Evolutionary conservation across 92 coral and sea anemone species (phyloP).

Genomic region (Virgularia gustaviana): DNA sequence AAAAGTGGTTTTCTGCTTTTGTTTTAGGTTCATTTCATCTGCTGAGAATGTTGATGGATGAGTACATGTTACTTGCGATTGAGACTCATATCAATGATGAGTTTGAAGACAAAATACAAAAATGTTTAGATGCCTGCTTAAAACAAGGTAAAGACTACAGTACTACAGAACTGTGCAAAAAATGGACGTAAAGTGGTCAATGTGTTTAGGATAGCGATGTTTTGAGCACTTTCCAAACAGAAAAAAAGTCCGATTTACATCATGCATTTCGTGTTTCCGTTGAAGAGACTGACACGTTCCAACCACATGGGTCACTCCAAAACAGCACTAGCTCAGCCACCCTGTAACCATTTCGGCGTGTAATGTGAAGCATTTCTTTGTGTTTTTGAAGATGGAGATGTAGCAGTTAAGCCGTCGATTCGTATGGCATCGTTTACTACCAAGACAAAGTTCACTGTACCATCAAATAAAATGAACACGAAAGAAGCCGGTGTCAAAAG

Average conservation of each 20-base stretch:
- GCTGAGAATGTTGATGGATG: slow-evolving; percentile 88
- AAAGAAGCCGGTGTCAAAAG: not conserved
- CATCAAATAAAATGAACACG: slow-evolving; percentile 44
- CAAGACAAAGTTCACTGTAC: slow-evolving; percentile 93
- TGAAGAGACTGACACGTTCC: too few relatives aligned
- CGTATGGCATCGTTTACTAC: slow-evolving; percentile 86
- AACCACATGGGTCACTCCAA: too few relatives aligned
- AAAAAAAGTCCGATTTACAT: too few relatives aligned
- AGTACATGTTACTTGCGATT: slow-evolving; percentile 88
- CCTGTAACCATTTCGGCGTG: too few relatives aligned
- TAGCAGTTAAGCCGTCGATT: slow-evolving; percentile 75
- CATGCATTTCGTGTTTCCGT: too few relatives aligned
- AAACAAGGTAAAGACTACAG: slow-evolving; percentile 87
- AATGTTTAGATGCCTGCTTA: slow-evolving; percentile 76
- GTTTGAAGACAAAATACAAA: slow-evolving; percentile 89
- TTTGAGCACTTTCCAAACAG: too few relatives aligned
- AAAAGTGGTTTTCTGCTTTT: too few relatives aligned
- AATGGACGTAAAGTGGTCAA: not conserved
- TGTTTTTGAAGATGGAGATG: slow-evolving; percentile 62
- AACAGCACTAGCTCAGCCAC: too few relatives aligned
- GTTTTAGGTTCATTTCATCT: slow-evolving; percentile 99
- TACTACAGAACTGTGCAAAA: not conserved
- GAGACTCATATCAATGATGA: slow-evolving; percentile 90
- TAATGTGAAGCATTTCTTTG: too few relatives aligned
- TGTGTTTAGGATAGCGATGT: too few relatives aligned